phyloP scores from a whole-genome alignment of 1,140 invertebrate species.

The Macrobrachium nipponense region DNA sequence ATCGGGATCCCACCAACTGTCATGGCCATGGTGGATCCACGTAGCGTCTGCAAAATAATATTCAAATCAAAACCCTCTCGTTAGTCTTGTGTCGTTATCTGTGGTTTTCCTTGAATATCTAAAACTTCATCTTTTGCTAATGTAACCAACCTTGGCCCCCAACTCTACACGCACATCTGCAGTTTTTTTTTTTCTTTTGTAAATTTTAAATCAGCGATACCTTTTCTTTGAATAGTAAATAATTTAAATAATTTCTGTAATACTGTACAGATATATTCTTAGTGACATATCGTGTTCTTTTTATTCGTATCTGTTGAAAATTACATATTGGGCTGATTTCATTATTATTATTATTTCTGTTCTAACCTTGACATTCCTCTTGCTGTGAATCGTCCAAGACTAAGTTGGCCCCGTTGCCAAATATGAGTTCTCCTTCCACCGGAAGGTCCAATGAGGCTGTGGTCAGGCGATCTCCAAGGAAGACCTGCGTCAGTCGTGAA shows the following conservation, averaged over 20 bases:
- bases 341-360: not conserved
- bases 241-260: too few species aligned
- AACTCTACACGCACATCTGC: too few species aligned
- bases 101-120: not conserved
- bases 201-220: not conserved
- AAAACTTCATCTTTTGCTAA: too few species aligned
- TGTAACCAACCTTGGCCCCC: too few species aligned
- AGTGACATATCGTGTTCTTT: too few species aligned
- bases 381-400: constrained; percentile 12
- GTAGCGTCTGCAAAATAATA: not conserved
- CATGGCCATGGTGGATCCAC: constrained; percentile 28
- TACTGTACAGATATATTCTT: too few species aligned
- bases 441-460: constrained; percentile 38
- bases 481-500: constrained; percentile 16
- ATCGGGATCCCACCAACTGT: constrained; percentile 50
- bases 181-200: not conserved
- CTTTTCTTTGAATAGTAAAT: not conserved
- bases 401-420: constrained; percentile 35
- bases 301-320: too few species aligned
- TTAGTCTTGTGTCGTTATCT: not conserved
- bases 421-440: constrained; percentile 36
- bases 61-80: too few species aligned
- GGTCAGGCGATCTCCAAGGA: constrained; percentile 27
- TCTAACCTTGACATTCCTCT: constrained; percentile 23
- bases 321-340: too few species aligned